These are phyloP conservation scores for Clupea harengus DNA, from an alignment of 2,113 vertebrate species.

Conservation along the genomic window DNA sequence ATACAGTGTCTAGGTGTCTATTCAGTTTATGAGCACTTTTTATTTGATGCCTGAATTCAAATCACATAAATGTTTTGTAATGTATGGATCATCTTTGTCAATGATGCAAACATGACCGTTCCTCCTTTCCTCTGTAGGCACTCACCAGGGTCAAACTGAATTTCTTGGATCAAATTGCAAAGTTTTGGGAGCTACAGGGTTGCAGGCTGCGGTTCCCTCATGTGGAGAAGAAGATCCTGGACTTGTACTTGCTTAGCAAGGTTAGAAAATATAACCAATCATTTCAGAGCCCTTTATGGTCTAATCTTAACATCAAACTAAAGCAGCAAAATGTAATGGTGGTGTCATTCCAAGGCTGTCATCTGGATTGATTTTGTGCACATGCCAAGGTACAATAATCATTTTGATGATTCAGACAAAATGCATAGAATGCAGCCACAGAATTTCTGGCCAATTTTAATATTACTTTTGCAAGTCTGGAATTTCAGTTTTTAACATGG, in stretches of 20 bases:
- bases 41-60: background rate
- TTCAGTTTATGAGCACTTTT: background rate
- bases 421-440: too few relatives aligned
- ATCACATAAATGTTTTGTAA: background rate
- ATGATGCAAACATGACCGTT: background rate
- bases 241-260: slow-evolving; percentile 95
- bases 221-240: slow-evolving; percentile 91
- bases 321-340: background rate
- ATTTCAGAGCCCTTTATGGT: background rate
- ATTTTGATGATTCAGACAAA: too few relatives aligned
- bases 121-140: slow-evolving; percentile 65
- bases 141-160: slow-evolving; percentile 95
- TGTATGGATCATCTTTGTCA: background rate
- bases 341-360: background rate
- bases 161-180: slow-evolving; percentile 95
- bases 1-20: background rate
- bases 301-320: background rate
- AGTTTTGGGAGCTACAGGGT: slow-evolving; percentile 98
- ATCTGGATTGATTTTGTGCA: background rate
- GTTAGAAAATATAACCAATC: slow-evolving; percentile 59
- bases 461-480: too few relatives aligned
- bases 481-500: too few relatives aligned
- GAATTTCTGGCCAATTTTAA: too few relatives aligned
- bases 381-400: too few relatives aligned
- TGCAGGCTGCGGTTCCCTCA: slow-evolving; percentile 93